Conservation (phyloP, 2,797 vertebrate species). For the Gymnothorax reevesii region DNA sequence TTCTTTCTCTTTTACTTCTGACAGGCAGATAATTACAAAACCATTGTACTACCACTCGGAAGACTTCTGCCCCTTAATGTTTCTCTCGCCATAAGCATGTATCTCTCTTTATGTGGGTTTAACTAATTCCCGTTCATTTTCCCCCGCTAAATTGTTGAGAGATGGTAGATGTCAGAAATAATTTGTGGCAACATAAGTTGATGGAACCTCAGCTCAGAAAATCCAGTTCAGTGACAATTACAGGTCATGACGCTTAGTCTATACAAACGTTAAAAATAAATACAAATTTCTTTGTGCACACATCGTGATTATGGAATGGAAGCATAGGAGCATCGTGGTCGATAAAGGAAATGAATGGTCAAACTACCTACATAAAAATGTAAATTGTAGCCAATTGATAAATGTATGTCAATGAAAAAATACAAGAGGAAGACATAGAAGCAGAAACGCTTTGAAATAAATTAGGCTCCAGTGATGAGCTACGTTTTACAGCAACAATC, state of each 20-base stretch:
- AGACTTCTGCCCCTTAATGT: slow-evolving; percentile 30
- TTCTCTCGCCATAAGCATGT: slow-evolving; percentile 26
- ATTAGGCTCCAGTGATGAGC: no score
- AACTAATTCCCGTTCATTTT: slow-evolving; percentile 22
- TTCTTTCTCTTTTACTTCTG: slow-evolving; percentile 18
- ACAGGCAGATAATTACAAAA: slow-evolving; percentile 7
- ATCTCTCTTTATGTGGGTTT: slow-evolving; percentile 47
- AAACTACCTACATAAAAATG: not conserved
- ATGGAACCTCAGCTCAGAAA: slow-evolving; percentile 5
- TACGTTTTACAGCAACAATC: no score
- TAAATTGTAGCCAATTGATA: not conserved
- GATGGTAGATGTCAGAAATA: slow-evolving; percentile 44
- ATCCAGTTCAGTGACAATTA: not conserved
- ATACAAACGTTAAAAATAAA: slow-evolving; percentile 12
- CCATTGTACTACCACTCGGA: slow-evolving; percentile 4
- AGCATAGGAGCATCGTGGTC: not conserved
- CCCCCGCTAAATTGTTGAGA: slow-evolving; percentile 48
- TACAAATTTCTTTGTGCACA: not conserved
- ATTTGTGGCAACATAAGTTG: slow-evolving; percentile 46
- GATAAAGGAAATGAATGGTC: not conserved
- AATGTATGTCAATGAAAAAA: not conserved
- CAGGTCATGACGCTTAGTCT: not conserved
- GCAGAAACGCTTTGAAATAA: no score
- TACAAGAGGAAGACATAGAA: not conserved
- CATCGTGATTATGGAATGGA: not conserved